A percentile compares a stretch with the other conserved stretches of the same genome.
phyloP scores from a whole-genome alignment of 2,113 vertebrate species.

The Helogale parvula region DNA sequence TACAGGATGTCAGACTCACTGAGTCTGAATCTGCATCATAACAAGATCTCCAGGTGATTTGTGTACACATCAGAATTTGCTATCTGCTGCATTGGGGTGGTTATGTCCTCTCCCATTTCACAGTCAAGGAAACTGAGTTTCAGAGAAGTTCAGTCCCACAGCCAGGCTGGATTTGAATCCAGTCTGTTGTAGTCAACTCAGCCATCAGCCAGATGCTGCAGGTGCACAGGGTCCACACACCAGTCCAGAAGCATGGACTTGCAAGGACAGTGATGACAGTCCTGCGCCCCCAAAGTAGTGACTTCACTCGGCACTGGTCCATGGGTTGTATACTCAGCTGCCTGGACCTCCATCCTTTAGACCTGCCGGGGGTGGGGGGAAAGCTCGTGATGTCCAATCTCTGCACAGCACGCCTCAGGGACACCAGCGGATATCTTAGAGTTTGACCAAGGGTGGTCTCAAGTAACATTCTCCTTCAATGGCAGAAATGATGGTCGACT shows the following conservation, averaged over 20 bases:
- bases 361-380: neutral
- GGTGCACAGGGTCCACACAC: neutral
- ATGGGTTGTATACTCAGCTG: constrained; percentile 42
- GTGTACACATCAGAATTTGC: neutral
- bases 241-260: constrained; percentile 50
- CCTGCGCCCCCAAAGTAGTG: constrained; percentile 20
- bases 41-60: neutral
- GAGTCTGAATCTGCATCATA: neutral
- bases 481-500: neutral
- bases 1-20: neutral
- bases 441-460: constrained; percentile 16
- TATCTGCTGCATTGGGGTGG: neutral
- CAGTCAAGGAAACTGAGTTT: neutral
- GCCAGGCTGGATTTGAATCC: neutral
- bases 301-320: constrained; percentile 61
- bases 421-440: neutral
- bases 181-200: neutral
- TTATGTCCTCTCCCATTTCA: constrained; percentile 1
- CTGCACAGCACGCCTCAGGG: neutral
- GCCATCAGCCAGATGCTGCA: constrained; percentile 26
- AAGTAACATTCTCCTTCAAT: neutral
- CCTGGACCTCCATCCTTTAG: constrained; percentile 32
- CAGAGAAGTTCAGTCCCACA: neutral
- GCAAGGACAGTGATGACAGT: constrained; percentile 65
- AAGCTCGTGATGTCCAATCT: neutral